phyloP scores from a whole-genome alignment of 2,888 invertebrate genomes.

The Cheilosia impressa region DNA sequence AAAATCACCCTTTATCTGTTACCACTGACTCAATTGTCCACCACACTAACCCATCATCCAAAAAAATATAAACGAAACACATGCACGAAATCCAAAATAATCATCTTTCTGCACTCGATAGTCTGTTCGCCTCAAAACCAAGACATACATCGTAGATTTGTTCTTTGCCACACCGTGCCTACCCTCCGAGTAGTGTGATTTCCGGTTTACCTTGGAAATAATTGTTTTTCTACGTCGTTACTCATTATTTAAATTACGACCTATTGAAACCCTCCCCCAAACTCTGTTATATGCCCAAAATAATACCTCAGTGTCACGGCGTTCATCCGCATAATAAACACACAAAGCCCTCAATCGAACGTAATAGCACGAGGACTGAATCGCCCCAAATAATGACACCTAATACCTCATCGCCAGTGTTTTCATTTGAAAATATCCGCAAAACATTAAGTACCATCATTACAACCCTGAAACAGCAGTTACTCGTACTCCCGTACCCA shows the following conservation, averaged over 20 bases:
- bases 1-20: no score
- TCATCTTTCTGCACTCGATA: no score
- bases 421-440: slow-evolving; percentile 7
- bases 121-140: background rate
- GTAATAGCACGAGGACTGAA: slow-evolving; percentile 23
- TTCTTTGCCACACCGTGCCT: background rate
- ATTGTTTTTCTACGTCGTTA: background rate
- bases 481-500: background rate
- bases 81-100: no score
- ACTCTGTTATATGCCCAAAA: background rate
- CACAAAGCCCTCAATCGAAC: slow-evolving; percentile 17
- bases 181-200: background rate
- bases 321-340: slow-evolving; percentile 5
- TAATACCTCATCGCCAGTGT: slow-evolving; percentile 11
- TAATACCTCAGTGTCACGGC: slow-evolving; percentile 3
- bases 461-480: slow-evolving; percentile 4
- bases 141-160: background rate
- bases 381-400: slow-evolving; percentile 43
- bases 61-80: no score
- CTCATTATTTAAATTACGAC: slow-evolving; percentile 18
- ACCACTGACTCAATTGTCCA: no score
- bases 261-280: background rate
- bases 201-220: slow-evolving; percentile 1
- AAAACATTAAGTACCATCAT: slow-evolving; percentile 44
- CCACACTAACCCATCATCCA: no score